Percentiles rank a stretch among this genome's conserved stretches.
Conservation (phyloP, 2,113 vertebrate species). For the Crotalus helleri region DNA sequence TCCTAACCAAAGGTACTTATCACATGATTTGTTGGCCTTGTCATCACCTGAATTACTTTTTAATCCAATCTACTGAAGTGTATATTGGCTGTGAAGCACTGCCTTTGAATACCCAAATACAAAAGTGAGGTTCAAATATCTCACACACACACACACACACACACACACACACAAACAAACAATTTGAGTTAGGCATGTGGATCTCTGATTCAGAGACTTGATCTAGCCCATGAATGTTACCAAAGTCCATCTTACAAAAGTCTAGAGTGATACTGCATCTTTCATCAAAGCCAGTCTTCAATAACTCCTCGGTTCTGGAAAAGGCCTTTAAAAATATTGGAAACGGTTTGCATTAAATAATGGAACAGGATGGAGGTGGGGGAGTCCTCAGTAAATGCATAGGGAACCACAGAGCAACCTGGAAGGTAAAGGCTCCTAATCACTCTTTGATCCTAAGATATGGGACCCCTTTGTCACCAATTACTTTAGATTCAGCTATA, state of each 20-base stretch:
- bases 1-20: neutral
- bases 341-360: neutral
- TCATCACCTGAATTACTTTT: neutral
- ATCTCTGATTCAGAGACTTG: neutral
- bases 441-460: neutral
- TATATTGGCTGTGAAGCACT: neutral
- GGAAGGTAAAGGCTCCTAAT: neutral
- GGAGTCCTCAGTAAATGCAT: neutral
- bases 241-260: neutral
- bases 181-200: neutral
- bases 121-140: too few species aligned
- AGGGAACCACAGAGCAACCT: neutral
- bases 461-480: neutral
- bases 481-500: neutral
- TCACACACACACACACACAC: too few species aligned
- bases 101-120: neutral
- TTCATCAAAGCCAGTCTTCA: neutral
- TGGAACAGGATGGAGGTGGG: neutral
- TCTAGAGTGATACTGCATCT: neutral
- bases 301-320: neutral
- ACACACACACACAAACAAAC: too few species aligned
- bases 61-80: neutral
- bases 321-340: neutral
- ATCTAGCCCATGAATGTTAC: neutral
- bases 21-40: neutral